Evolutionary conservation across 1,140 invertebrate genomes (phyloP), one percentile per base, ranked within the genome.

Genomic region (Asobara japonica): DNA sequence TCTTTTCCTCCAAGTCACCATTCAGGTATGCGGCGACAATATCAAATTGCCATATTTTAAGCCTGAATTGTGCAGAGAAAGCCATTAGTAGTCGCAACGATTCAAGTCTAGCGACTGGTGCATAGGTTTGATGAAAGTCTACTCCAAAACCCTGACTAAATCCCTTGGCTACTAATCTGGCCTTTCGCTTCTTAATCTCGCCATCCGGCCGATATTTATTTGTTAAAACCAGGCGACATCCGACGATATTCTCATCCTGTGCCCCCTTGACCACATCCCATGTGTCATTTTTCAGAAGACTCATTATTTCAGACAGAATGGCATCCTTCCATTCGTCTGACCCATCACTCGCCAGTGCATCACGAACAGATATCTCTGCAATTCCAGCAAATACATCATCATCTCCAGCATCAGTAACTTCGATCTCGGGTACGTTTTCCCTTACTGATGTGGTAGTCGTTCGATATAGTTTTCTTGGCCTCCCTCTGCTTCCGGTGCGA

Each of bases 101-200:
- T n/a, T 51, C 45, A 3, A 51, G 8, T 10, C 45, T 7, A 25
- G 41, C 41, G 3, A 45, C 41, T n/a, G 41, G 65, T 0, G 65
- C 36, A 45, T 41, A 66, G 2, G 25, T 66, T 16, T 69, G 8
- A 30, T 27, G 2, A 27, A 8, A 69, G 16, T 69, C 66, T 1
- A 56, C 13, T 16, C 66, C 66, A 18, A 10, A 3, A 20, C 18
- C 10, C 18, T 56, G 66, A n/a, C 11, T 41, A 20, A 18, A 69
- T 36, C 51, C 67, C 10, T 33, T 60, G 18, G 67, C 67, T 8
- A 69, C 51, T 1, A 69, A 2, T 36, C 67, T 29, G 7, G 30
- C 51, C 20, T 69, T 69, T 36, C 30, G 10, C 22, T 30, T 33
- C 10, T 13, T 38, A 8, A 65, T 36, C 10, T 18, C 25, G 20